Base-by-base conservation (phyloP, 1,140 invertebrate genomes). In the Anoplolepis gracilipes region DNA sequence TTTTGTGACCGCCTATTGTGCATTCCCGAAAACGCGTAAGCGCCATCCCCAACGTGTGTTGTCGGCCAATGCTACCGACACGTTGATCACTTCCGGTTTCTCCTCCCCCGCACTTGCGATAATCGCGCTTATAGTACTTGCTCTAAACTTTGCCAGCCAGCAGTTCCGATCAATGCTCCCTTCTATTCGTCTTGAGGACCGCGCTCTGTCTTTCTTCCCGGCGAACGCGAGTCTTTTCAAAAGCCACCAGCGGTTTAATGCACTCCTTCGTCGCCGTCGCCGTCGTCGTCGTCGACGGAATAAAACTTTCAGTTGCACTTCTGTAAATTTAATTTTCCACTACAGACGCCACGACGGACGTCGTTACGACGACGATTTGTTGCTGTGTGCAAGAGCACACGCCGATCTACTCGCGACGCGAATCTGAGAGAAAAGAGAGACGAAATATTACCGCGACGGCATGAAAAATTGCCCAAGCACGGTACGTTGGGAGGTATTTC, bases 1-100 rank as follows among this genome's bases (percentile, higher is more conserved):
- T 87, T 89, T 89, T 82, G 87, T 75, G 77, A 25, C 53, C 65
- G 72, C 46, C 88, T 75, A 89, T 87, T 89, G 88, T 89, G 72
- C 67, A 39, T 19, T 36, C 11, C 53, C 46, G 64, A 88, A 84
- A 89, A 89, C 78, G 46, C 46, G 67, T 75, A 22, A 64, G 46
- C 75, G 30, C 49, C 64, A 39, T 67, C 36, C 33, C 57, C 11
- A 46, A n/a, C n/a, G n/a, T 28, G 36, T 22, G 59, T 42, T 86
- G 64, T 61, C 57, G 73, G 28, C 62, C 36, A 33, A 19, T 25
- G 16, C 25, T 33, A 11, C 30, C 77, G 84, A 88, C 84, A 73
- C 87, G 87, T 84, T 84, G 75, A 88, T 89, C 87, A 78, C 77
- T 88, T 86, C 57, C 84, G 39, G 70, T 61, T 22, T 59, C 70